Percentiles rank a stretch among this genome's conserved stretches.
Conservation (phyloP, 37 sponge, comb jelly and placozoan genomes). For the Chondrosia reniformis region DNA sequence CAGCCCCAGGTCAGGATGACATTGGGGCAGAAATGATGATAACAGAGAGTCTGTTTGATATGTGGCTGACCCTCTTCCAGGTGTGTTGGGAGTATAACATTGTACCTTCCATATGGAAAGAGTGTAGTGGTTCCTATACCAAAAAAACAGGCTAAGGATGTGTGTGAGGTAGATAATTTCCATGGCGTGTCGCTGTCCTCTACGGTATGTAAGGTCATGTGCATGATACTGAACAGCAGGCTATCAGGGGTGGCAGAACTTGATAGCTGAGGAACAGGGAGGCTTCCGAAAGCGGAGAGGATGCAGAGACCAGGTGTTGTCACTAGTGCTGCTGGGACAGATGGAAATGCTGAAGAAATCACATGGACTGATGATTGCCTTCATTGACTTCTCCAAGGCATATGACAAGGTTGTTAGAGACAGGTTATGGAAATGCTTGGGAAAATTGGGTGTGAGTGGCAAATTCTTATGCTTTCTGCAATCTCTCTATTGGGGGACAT, state of each 20-base stretch:
- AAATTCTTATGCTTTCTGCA: neutral
- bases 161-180: neutral
- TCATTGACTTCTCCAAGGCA: too few species aligned
- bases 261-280: neutral
- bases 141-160: neutral
- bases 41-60: neutral
- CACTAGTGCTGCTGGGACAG: neutral
- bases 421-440: neutral
- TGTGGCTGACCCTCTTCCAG: conserved; percentile 1
- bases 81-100: neutral
- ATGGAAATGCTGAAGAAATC: neutral
- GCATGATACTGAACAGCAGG: neutral
- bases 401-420: conserved; percentile 14
- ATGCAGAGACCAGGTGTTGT: too few species aligned
- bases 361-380: conserved; percentile 5
- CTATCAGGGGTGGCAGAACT: neutral
- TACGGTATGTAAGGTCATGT: neutral
- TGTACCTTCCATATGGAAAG: neutral
- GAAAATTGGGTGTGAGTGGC: too few species aligned
- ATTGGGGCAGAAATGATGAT: neutral
- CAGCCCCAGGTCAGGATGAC: neutral
- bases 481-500: neutral
- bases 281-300: neutral
- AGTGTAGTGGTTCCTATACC: conserved; percentile 1
- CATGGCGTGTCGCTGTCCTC: neutral